Conservation (phyloP, 2,888 invertebrate genomes). For the Noctuana brunneofusca region DNA sequence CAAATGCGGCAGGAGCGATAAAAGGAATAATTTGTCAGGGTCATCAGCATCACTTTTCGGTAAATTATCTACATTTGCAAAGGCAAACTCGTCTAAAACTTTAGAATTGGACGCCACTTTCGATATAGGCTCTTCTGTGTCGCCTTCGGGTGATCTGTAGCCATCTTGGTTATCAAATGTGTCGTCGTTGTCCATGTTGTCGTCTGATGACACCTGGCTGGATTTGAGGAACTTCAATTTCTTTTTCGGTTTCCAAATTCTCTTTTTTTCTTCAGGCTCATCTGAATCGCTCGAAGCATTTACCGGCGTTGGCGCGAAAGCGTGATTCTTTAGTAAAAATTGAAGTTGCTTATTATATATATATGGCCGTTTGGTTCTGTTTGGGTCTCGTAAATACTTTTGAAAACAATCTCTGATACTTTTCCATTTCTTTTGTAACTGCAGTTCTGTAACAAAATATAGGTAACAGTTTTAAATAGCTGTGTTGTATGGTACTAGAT, state of each 20-base stretch:
- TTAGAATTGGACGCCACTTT: conserved; percentile 41
- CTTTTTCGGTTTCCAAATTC: conserved; percentile 54
- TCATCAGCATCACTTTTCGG: conserved; percentile 58
- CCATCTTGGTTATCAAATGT: conserved; percentile 41
- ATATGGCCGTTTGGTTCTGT: conserved; percentile 64
- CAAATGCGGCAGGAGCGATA: conserved; percentile 71
- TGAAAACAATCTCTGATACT: conserved; percentile 72
- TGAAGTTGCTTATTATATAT: conserved; percentile 64
- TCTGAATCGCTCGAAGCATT: conserved; percentile 56
- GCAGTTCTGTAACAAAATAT: conserved; percentile 66
- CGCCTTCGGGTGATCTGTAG: conserved; percentile 44
- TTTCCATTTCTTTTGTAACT: conserved; percentile 78
- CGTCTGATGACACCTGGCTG: conserved; percentile 2
- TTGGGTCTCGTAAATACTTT: conserved; percentile 65
- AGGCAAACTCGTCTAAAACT: conserved; percentile 60
- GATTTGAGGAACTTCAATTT: conserved; percentile 46
- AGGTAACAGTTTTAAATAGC: too few species aligned
- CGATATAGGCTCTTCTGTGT: conserved; percentile 33
- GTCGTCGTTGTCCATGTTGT: background rate
- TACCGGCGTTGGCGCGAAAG: conserved; percentile 39
- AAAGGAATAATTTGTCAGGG: conserved; percentile 67
- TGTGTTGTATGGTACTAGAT: too few species aligned
- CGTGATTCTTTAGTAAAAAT: conserved; percentile 61
- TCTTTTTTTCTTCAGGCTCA: conserved; percentile 46
- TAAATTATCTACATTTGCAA: conserved; percentile 64